A percentile compares a stretch with the other conserved stretches of the same genome.
These are phyloP conservation scores for Leptinotarsa undecemlineata DNA, from an alignment of 1,140 invertebrate genomes.

Conservation along the genomic window DNA sequence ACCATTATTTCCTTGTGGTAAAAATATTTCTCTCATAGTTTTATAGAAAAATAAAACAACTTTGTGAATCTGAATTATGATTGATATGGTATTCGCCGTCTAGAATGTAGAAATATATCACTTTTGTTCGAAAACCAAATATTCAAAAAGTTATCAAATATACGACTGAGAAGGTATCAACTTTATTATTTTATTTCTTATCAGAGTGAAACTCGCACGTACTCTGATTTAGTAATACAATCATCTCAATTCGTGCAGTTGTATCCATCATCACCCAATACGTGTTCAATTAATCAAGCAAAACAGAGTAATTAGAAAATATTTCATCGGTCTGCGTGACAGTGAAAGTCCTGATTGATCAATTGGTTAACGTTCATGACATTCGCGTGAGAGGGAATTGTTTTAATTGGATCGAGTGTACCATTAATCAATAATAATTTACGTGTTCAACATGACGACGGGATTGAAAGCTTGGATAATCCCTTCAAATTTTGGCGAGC, in stretches of 20 bases:
- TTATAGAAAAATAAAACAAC: too few species aligned
- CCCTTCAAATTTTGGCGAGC: too few species aligned
- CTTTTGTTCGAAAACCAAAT: too few species aligned
- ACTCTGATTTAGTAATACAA: not conserved
- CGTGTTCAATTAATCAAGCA: conserved; percentile 4
- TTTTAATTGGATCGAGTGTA: conserved; percentile 17
- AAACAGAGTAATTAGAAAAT: conserved; percentile 20
- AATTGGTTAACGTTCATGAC: conserved; percentile 12
- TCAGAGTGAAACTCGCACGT: not conserved
- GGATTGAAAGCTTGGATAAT: not conserved
- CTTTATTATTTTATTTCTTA: too few species aligned
- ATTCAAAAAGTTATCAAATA: too few species aligned
- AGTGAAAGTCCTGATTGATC: conserved; percentile 18
- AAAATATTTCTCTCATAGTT: too few species aligned
- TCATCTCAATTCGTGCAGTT: not conserved
- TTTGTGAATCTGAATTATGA: too few species aligned
- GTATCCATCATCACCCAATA: not conserved
- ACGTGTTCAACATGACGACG: not conserved
- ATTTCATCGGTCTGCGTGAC: conserved; percentile 13
- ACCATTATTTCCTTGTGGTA: too few species aligned
- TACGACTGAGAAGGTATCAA: too few species aligned
- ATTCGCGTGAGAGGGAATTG: conserved; percentile 17
- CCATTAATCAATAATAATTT: conserved; percentile 16
- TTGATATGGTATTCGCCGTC: too few species aligned
- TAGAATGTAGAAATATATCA: too few species aligned